Evolutionary conservation across 2,888 invertebrate genomes (phyloP).

Genomic region (Drosophila formosana): DNA sequence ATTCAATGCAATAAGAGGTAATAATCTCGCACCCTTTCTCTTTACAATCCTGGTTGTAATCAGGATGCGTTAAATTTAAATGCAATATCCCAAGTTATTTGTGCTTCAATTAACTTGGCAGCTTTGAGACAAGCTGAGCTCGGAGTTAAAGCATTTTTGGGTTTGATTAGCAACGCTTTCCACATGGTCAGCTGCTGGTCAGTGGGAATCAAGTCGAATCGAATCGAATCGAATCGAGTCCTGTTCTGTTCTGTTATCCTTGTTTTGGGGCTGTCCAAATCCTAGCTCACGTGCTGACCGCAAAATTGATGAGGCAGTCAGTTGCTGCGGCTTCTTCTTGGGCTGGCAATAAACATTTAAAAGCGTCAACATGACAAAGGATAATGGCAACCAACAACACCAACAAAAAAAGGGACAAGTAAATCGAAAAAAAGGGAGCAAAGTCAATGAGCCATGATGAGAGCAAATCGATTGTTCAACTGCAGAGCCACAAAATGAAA

Average conservation of each 20-base stretch:
- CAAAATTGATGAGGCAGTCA: constrained; percentile 70
- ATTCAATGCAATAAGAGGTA: no score
- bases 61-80: no score
- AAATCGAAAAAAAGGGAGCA: constrained; percentile 31
- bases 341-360: constrained; percentile 67
- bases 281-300: constrained; percentile 56
- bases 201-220: background rate
- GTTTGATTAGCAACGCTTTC: background rate
- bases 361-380: constrained; percentile 65
- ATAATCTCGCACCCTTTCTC: no score
- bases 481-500: constrained; percentile 53
- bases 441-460: constrained; percentile 75
- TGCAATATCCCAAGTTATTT: background rate
- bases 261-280: background rate
- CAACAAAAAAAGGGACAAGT: constrained; percentile 18
- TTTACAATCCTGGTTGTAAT: no score
- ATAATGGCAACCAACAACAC: constrained; percentile 35
- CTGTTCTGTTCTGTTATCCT: background rate
- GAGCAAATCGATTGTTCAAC: constrained; percentile 73
- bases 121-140: background rate
- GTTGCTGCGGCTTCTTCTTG: constrained; percentile 16
- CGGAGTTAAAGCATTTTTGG: background rate
- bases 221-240: no score
- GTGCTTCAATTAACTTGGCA: constrained; percentile 3
- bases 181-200: constrained; percentile 7